Base-by-base conservation (phyloP, 2,888 invertebrate genomes). In the Alitta virens region DNA sequence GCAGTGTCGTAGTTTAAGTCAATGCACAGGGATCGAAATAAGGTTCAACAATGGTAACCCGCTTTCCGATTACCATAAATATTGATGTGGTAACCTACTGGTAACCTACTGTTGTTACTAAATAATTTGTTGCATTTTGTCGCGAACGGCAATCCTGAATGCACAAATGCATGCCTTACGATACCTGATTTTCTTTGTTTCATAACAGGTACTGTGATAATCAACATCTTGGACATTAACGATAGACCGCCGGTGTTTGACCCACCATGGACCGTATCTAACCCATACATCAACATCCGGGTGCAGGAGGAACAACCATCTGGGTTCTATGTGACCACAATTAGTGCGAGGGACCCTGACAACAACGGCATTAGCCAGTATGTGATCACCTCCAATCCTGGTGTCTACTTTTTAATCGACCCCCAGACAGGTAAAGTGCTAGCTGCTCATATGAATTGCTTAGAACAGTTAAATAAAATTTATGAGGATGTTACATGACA, bases 251-350 rank as follows among this genome's bases (percentile, higher is more conserved):
- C 88, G 1, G 78, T 79, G 63, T 91, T 92, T 74, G 82, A 86
- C 63, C 84, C 85, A n/a, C 90, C 90, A 0, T 90, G 91, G 90
- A 88, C 87, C 0, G 79, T 82, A 16, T 86, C 87, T 51, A 85
- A 86, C 70, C 89, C 90, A 0, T 80, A 84, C 53, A 70, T 74
- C 49, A 65, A 68, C 54, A 62, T 74, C 33, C 68, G 57, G 2
- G 67, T 79, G 5, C 57, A 57, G 21, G 79, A 81, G 62, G 78
- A 76, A 46, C 68, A 68, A 23, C 70, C 74, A 7, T 52, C 66
- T 0, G 74, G 74, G 3, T 66, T 72, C 12, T 75, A 72, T 63
- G 72, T 80, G 9, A 68, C 64, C 26, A 74, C 71, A n/a, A 62
- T 79, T 9, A 65, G 72, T 16, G 80, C 80, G 53, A 65, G 54